Base-by-base conservation (phyloP, 2,797 vertebrate genomes). In the Melanotaenia parkinsoni region DNA sequence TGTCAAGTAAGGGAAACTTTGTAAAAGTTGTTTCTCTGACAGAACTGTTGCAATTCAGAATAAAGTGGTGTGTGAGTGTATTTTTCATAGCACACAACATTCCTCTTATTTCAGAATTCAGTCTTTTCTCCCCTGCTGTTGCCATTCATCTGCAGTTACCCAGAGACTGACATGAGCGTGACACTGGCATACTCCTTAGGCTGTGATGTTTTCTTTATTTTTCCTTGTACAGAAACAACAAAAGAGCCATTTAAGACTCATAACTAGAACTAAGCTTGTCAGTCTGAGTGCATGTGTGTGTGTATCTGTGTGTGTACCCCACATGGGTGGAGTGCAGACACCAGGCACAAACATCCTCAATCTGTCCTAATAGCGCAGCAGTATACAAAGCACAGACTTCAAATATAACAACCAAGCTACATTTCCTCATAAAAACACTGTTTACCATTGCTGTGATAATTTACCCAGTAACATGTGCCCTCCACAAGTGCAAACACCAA, bases 341-440 rank as follows among this genome's bases (percentile, higher is more conserved):
- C 91, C 90, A 89, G 89, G 89, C 88, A 54, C 92, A 93, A 94
- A 93, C 92, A 91, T 91, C 88, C 89, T 92, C 92, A 92, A 92
- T 90, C 89, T 92, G 88, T 90, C 91, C 86, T 93, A 89, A 94
- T 92, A 93, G 78, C 84, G 83, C 66, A 78, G 78, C 81, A 88
- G 83, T 88, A 90, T 73, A 77, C 89, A 91, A 78, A 82, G 77
- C 79, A 67, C 81, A 91, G 90, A 91, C 86, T 90, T 90, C 81
- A 89, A 93, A 89, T 81, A 89, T 79, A 90, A 88, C 69, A 82
- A 80, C 56, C 76, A 90, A 79, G 65, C 76, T 74, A 83, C 71
- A 83, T 80, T 91, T 75, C 82, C 86, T 91, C 84, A 91, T 86
- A 93, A 88, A 87, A 89, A 92, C 81, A 85, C 90, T 92, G 88